Base-by-base conservation (phyloP, 2,888 invertebrate genomes). In the Syrista parreyssii region DNA sequence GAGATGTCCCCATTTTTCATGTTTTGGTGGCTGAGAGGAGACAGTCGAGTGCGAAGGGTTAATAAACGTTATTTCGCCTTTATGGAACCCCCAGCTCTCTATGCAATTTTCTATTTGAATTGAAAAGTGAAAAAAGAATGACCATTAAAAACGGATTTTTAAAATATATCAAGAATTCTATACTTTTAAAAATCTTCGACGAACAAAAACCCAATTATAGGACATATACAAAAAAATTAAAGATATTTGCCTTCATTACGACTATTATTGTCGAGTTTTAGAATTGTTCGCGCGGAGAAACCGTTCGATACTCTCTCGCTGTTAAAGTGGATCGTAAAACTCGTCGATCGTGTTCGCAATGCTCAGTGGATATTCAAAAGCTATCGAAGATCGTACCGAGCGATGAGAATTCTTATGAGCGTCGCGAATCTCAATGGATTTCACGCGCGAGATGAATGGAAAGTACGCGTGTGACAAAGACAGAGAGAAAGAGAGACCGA, bases 251-350 rank as follows among this genome's bases (percentile, higher is more conserved):
- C 9, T 23, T 23, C 55, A 23, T 6, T 55, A 23, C 55, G 55
- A 55, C 23, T 55, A 23, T 55, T 23, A 55, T 55, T 55, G 55
- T 0, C 55, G 55, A 55, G 40, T 23, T 2, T 55, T 55, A 55
- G 23, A 55, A 82, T 80, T 77, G 76, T 80, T 71, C 31, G 71
- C 71, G 31, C 31, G 32, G 1, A 71, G 71, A 71, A 71, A 71
- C 71, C 71, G 71, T 32, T 71, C 71, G 71, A 30, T 71, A 71
- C 35, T 72, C 31, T 71, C 32, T 68, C 80, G 68, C 77, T 68
- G 34, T 74, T 82, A 81, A 83, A 81, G 78, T 79, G 79, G 81
- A 83, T 83, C 83, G 83, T 83, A 83, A 84, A 84, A 75, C 68
- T 73, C 12, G 32, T 79, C 83, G 81, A 80, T 84, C 77, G 23